Evolutionary conservation across 2,888 invertebrate species (phyloP), one percentile per base, ranked within the genome.

Genomic region (Leptinotarsa rubiginosa): DNA sequence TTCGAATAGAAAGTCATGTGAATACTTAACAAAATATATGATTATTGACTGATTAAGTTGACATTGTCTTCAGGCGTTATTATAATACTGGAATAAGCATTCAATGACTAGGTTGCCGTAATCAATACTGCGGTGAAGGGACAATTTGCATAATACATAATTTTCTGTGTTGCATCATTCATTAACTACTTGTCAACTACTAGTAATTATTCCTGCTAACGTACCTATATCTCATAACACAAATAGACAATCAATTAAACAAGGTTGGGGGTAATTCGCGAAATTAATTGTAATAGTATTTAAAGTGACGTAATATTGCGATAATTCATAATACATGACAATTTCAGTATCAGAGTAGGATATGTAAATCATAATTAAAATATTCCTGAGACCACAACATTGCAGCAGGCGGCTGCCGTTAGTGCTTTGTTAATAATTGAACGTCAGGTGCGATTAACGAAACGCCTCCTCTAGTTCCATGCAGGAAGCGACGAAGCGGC

Each of bases 361-460:
- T 82, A 81, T 83, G 85, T 86, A 86, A 86, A 86, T 87, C 86
- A 86, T 85, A 87, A 86, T 87, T 87, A 87, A 85, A 86, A 86
- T 86, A 85, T 84, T 81, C 84, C 83, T 82, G 82, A 81, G 83
- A 84, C 85, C 85, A 81, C 85, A 85, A 80, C 84, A 81, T 79
- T 77, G 83, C 79, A 81, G 81, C 80, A 83, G 81, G 82, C 83
- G 82, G 82, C 81, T 79, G 79, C 80, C 82, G 84, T 85, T 85
- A 86, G 85, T 85, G 84, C 84, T 85, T 83, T 83, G 85, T 86
- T 85, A 87, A 87, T 87, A 87, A 87, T 87, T 86, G 85, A 87
- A 85, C 84, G 86, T 87, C 87, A 84, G 83, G 79, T 83, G 83
- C 84, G 86, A 87, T 87, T 86, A 81, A 84, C 82, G 82, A 82